Conservation (phyloP, 2,113 vertebrate species). For the Orcinus orca region DNA sequence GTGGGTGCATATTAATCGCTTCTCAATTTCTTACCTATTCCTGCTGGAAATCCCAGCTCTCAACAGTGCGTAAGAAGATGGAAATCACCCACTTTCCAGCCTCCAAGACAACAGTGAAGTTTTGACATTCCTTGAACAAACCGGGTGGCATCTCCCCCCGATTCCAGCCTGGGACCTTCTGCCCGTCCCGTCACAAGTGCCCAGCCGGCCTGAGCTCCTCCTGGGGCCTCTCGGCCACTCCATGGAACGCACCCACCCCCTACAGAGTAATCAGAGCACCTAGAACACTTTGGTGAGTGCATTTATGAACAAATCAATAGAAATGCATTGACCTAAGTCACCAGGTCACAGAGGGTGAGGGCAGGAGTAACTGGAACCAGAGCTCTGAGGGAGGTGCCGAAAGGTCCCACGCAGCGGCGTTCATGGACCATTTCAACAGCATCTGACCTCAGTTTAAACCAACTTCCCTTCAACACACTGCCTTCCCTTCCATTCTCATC, state of each 20-base stretch:
- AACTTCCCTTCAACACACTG: neutral
- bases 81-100: neutral
- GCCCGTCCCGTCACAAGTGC: accelerated
- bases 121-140: neutral
- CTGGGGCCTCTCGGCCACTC: neutral
- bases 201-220: neutral
- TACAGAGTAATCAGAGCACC: neutral
- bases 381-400: neutral
- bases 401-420: neutral
- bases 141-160: accelerated
- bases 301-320: neutral
- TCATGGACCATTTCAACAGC: neutral
- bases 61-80: accelerated
- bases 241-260: accelerated
- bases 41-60: neutral
- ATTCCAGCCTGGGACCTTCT: no score
- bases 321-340: neutral
- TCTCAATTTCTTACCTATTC: neutral
- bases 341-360: accelerated
- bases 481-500: neutral
- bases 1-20: neutral
- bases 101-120: neutral
- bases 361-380: neutral
- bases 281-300: neutral
- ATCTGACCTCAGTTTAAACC: neutral